Evolutionary conservation across 2,888 invertebrate species (phyloP).

Genomic region (Hirtodrosophila trivittata): DNA sequence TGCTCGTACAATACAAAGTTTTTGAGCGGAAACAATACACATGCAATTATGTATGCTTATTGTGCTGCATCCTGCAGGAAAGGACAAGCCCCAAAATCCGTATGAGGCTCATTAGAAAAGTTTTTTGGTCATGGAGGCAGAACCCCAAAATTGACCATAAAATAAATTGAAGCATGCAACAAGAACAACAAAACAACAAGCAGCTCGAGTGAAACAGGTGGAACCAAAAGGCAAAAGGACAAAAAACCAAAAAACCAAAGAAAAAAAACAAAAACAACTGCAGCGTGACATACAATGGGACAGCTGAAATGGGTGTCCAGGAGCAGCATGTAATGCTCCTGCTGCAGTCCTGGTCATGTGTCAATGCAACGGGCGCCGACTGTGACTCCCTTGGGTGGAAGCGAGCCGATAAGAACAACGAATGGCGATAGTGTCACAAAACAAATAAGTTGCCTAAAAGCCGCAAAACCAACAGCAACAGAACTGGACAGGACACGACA

Average conservation of each 20-base stretch:
- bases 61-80: conserved; percentile 50
- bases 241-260: conserved; percentile 10
- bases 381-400: conserved; percentile 36
- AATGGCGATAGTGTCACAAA: conserved; percentile 68
- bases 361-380: conserved; percentile 43
- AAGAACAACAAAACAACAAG: conserved; percentile 24
- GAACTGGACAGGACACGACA: conserved; percentile 42
- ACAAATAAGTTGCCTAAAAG: conserved; percentile 75
- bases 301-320: conserved; percentile 58
- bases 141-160: conserved; percentile 53
- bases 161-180: conserved; percentile 66
- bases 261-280: conserved; percentile 54
- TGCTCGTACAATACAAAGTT: conserved; percentile 24
- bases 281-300: conserved; percentile 66
- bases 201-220: conserved; percentile 34
- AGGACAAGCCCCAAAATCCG: conserved; percentile 53
- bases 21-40: conserved; percentile 42
- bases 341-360: conserved; percentile 44
- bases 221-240: conserved; percentile 10
- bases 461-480: conserved; percentile 68
- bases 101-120: conserved; percentile 67
- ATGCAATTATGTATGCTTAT: conserved; percentile 61
- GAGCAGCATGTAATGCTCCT: conserved; percentile 30
- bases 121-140: conserved; percentile 45
- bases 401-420: conserved; percentile 58